phyloP scores from a whole-genome alignment of 2,888 invertebrate genomes.

The Ceriagrion tenellum region DNA sequence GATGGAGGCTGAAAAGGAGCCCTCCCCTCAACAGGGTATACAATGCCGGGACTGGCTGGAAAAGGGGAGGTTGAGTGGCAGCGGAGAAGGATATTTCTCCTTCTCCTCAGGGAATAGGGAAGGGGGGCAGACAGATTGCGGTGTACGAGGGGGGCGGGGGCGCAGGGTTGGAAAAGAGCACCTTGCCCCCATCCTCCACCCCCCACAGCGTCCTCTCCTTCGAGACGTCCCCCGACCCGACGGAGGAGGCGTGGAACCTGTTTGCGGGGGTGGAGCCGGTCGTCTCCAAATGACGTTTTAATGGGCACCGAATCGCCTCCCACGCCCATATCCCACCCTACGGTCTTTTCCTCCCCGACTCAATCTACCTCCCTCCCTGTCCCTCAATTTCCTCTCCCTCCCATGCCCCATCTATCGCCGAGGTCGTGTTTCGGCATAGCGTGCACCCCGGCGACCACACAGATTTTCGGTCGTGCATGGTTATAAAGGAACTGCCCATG shows the following conservation, averaged over 20 bases:
- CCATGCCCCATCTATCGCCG: background rate
- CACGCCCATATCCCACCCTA: conserved; percentile 16
- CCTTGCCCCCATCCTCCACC: background rate
- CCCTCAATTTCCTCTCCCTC: background rate
- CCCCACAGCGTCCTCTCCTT: background rate
- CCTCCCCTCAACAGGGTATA: background rate
- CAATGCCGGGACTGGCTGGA: background rate
- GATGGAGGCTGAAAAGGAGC: background rate
- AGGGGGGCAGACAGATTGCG: no score
- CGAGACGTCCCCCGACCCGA: conserved; percentile 37
- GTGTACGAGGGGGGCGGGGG: background rate
- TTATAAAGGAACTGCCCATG: background rate
- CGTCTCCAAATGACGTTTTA: conserved; percentile 64
- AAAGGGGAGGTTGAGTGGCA: background rate
- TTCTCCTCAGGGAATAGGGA: no score
- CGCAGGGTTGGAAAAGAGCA: background rate
- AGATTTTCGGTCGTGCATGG: background rate
- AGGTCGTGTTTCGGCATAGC: background rate
- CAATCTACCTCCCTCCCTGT: background rate
- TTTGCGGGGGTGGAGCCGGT: conserved; percentile 60
- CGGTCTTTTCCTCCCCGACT: background rate
- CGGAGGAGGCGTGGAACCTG: conserved; percentile 64
- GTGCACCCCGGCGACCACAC: background rate
- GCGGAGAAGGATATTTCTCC: background rate
- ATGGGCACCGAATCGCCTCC: conserved; percentile 62